A percentile compares a stretch with the other conserved stretches of the same genome.
Conservation (phyloP, 2,113 vertebrate species). For the Ornithorhynchus anatinus region DNA sequence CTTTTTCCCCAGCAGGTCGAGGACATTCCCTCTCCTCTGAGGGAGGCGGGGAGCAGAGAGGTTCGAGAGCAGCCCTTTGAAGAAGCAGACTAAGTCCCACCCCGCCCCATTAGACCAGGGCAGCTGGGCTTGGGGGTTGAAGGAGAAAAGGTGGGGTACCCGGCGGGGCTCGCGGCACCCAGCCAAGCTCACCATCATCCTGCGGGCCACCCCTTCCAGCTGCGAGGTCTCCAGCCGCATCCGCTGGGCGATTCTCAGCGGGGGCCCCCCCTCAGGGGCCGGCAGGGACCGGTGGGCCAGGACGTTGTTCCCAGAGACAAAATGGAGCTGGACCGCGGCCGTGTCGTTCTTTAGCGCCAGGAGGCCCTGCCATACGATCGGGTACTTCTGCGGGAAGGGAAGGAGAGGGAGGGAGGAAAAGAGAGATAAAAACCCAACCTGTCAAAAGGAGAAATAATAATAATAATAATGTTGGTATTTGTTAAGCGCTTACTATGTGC, state of each 20-base stretch:
- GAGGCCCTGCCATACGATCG: conserved; percentile 97
- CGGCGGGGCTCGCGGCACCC: neutral
- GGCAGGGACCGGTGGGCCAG: conserved; percentile 93
- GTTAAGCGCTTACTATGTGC: too few species aligned
- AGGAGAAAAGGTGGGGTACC: neutral
- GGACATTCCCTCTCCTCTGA: too few species aligned
- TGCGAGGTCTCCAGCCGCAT: conserved; percentile 95
- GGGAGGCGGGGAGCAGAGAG: too few species aligned
- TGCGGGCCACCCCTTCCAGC: conserved; percentile 91
- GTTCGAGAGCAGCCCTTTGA: too few species aligned
- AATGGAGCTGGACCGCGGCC: conserved; percentile 95
- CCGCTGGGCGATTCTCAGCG: conserved; percentile 93
- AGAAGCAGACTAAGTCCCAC: too few species aligned
- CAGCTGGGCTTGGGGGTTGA: rapidly evolving
- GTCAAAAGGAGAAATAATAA: too few species aligned
- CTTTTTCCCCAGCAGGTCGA: too few species aligned
- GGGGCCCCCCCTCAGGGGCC: conserved; percentile 88
- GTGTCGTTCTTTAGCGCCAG: conserved; percentile 96
- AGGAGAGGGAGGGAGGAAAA: neutral
- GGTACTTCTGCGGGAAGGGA: conserved; percentile 86
- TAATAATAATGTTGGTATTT: too few species aligned
- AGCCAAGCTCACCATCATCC: conserved; percentile 85
- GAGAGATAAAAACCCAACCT: neutral
- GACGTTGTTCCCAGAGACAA: conserved; percentile 93
- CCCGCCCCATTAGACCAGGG: neutral